Base-by-base conservation (phyloP, 1,140 invertebrate genomes). In the Campoletis sonorensis region DNA sequence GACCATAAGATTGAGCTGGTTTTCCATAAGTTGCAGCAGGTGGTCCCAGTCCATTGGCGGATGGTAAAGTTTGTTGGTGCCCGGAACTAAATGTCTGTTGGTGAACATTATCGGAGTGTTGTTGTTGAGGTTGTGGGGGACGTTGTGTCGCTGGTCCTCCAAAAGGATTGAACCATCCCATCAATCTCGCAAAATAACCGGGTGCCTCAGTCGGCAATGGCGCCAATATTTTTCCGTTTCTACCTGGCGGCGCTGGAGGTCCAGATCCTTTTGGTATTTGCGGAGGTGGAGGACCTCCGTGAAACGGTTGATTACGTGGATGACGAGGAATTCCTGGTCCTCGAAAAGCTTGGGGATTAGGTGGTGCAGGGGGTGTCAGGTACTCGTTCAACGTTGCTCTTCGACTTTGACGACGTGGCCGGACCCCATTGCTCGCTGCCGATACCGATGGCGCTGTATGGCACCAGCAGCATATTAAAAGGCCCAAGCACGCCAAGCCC, bases 81-180 rank as follows among this genome's bases (percentile, higher is more conserved):
- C 40, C 40, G 16, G 58, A 78, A 61, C 61, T 64, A 33, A 77
- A 77, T 21, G n/a, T 77, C n/a, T 27, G 18, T 21, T 64, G 37
- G n/a, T 72, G 77, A 58, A 16, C n/a, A 67, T 79, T 68, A 15
- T 78, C 33, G n/a, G 58, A 61, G 0, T 49, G 67, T 58, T 27
- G 80, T 11, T 76, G 78, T 54, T 79, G 80, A 11, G 77, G 79
- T 5, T 58, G 37, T 40, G 78, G 72, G n/a, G 16, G 82, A 4
- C 70, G 71, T 15, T 49, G 15, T 26, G 33, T 79, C 70, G 61
- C 64, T 8, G 77, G 40, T 8, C 58, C 82, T 67, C 64, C 80
- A 26, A 91, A 91, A 0, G 91, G 90, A 81, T 91, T 92, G 0
- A 91, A 67, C 90, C 88, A 92, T 21, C 67, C 83, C 83, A 91